Base-by-base conservation (phyloP, 2,888 invertebrate genomes). In the Corbicula japonica region DNA sequence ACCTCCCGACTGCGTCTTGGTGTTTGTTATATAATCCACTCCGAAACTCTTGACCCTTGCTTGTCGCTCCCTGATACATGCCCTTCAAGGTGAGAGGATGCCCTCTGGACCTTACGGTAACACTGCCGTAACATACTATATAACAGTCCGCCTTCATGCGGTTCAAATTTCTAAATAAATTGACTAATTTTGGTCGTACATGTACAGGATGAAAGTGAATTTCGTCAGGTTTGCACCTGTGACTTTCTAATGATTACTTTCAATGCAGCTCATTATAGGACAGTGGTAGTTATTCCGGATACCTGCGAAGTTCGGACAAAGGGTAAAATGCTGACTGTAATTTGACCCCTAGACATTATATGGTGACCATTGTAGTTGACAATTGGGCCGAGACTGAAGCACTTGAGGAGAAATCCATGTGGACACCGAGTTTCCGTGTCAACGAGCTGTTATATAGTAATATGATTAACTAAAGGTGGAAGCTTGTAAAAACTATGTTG, bases 161-260 rank as follows among this genome's bases (percentile, higher is more conserved):
- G 60, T 62, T 81, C 71, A 69, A 61, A 77, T 81, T 76, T 62
- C 77, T 68, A 34, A 46, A 73, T 78, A 78, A 81, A 81, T 81
- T 81, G 81, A 75, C 68, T 81, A 81, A 81, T 81, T 81, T 63
- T 38, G 48, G 61, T 60, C 58, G 52, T 41, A 58, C 44, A 72
- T 71, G 62, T 77, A 77, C n/a, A 63, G 58, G 71, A 75, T 52
- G 66, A 79, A 77, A 77, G 76, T 77, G 77, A 81, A 75, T 63
- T 52, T 46, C 35, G 60, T 50, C 58, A 50, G 35, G 23, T 41
- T 63, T 65, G 75, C 81, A 81, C 81, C 81, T 81, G 77, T 61
- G 77, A 66, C 72, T 32, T 54, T 46, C 61, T 81, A 77, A 81
- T 81, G 69, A 81, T 77, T 66, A 75, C 63, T 50, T 63, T 70